These are phyloP conservation scores for Lepidurus couesii DNA, from an alignment of 1,140 invertebrate genomes.

Conservation along the genomic window DNA sequence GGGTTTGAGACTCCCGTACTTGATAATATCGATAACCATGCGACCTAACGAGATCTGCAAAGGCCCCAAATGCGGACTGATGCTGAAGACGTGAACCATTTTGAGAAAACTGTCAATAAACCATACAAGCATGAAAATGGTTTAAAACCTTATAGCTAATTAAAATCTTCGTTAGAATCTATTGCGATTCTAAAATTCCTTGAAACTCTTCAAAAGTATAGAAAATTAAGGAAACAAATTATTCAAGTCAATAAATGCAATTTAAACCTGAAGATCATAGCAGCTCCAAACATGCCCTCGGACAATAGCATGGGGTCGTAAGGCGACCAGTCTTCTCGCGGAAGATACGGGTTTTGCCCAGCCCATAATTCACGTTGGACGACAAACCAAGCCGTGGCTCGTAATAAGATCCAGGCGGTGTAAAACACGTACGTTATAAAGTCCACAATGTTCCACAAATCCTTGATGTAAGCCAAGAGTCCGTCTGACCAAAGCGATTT, in stretches of 20 bases:
- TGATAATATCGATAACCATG: constrained; percentile 89
- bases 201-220: not conserved
- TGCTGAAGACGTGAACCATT: constrained; percentile 90
- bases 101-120: constrained; percentile 68
- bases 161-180: constrained; percentile 13
- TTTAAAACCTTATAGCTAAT: not conserved
- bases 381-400: constrained; percentile 65
- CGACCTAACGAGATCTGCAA: constrained; percentile 79
- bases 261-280: constrained; percentile 80
- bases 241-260: not conserved
- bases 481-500: constrained; percentile 80
- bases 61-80: constrained; percentile 88
- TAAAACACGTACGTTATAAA: constrained; percentile 92
- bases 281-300: constrained; percentile 88
- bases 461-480: constrained; percentile 78
- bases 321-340: constrained; percentile 80
- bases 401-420: constrained; percentile 79
- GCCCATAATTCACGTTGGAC: constrained; percentile 67
- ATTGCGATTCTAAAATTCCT: not conserved
- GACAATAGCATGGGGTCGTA: constrained; percentile 90
- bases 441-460: constrained; percentile 96
- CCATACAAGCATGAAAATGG: constrained; percentile 23
- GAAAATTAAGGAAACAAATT: constrained; percentile 6
- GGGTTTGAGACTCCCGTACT: constrained; percentile 42
- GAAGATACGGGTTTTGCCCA: constrained; percentile 71